Conservation (phyloP, 1,140 invertebrate species). For the Lepidotrigona ventralis region DNA sequence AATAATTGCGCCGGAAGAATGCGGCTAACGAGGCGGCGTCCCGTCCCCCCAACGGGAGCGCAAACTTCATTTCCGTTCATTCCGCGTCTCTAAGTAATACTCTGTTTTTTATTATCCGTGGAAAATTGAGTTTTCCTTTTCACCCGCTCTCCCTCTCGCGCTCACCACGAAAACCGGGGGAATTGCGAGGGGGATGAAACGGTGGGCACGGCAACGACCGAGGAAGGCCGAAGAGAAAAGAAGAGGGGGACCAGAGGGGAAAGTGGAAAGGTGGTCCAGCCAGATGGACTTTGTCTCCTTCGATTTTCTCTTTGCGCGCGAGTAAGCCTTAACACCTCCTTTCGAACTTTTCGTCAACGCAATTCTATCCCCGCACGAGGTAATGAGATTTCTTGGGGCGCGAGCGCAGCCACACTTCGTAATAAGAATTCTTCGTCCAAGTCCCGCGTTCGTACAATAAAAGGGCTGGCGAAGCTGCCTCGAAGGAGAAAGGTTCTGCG, state of each 20-base stretch:
- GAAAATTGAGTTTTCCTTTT: slow-evolving; percentile 65
- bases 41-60: neutral
- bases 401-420: slow-evolving; percentile 57
- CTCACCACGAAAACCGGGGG: neutral
- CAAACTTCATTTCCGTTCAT: slow-evolving; percentile 55
- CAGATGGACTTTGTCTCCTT: slow-evolving; percentile 64
- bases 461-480: slow-evolving; percentile 20
- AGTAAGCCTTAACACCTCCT: slow-evolving; percentile 61
- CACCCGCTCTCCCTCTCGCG: slow-evolving; percentile 10
- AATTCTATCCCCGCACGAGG: slow-evolving; percentile 62
- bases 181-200: neutral
- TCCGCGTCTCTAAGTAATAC: slow-evolving; percentile 47
- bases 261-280: slow-evolving; percentile 22
- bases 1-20: slow-evolving; percentile 38
- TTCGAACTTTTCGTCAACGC: slow-evolving; percentile 67
- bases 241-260: neutral
- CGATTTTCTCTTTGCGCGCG: slow-evolving; percentile 60
- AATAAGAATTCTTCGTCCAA: slow-evolving; percentile 70
- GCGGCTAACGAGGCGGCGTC: slow-evolving; percentile 36
- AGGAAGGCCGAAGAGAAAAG: neutral
- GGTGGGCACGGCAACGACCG: neutral
- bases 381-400: slow-evolving; percentile 68
- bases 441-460: slow-evolving; percentile 59
- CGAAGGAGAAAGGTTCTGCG: neutral
- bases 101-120: slow-evolving; percentile 61